phyloP scores from a whole-genome alignment of 1,140 invertebrate species.

The Patella vulgata region DNA sequence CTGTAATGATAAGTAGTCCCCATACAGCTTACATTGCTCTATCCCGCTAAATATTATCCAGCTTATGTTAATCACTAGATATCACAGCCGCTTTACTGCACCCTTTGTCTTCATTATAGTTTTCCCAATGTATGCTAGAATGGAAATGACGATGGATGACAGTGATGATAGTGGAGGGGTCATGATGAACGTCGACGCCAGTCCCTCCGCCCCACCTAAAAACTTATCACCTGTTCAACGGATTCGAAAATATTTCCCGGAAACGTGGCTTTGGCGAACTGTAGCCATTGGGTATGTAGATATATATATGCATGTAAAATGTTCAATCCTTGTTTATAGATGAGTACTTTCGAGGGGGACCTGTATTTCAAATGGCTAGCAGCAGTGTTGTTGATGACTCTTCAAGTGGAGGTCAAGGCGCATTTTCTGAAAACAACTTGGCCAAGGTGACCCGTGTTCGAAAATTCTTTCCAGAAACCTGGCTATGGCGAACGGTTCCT shows the following conservation, averaged over 20 bases:
- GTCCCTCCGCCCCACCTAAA: background rate
- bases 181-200: background rate
- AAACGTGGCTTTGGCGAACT: constrained; percentile 65
- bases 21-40: no score
- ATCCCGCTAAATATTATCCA: no score
- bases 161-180: background rate
- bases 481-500: constrained; percentile 54
- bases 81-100: no score
- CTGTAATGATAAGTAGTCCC: no score
- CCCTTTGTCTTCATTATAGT: no score
- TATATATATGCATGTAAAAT: constrained; percentile 4
- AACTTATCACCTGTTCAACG: constrained; percentile 20
- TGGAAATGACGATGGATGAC: constrained; percentile 1
- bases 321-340: constrained; percentile 6
- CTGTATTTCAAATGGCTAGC: constrained; percentile 22
- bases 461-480: constrained; percentile 66
- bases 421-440: constrained; percentile 4
- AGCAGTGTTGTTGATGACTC: constrained; percentile 22
- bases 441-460: constrained; percentile 49
- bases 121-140: no score
- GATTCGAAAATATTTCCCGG: constrained; percentile 64
- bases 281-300: constrained; percentile 42
- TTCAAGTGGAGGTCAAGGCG: constrained; percentile 20
- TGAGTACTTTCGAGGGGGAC: constrained; percentile 7
- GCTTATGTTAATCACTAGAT: no score